Conservation (phyloP, 2,113 vertebrate genomes). For the Semnopithecus entellus region DNA sequence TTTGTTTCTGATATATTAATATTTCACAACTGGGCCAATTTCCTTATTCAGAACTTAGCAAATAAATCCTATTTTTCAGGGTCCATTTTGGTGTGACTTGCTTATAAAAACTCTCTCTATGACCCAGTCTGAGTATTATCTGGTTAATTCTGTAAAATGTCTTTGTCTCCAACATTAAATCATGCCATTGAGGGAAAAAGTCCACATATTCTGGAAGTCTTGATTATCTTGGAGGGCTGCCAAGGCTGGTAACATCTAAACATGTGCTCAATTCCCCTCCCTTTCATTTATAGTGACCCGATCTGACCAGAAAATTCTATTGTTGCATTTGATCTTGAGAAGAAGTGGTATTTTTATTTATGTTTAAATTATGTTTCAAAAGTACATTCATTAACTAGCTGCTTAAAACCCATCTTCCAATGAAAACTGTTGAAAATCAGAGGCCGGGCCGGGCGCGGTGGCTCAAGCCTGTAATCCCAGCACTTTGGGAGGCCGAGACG, state of each 20-base stretch:
- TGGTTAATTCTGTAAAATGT: conserved; percentile 25
- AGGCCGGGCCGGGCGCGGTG: no score
- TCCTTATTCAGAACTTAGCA: background rate
- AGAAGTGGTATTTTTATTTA: background rate
- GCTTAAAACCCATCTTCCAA: background rate
- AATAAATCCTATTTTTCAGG: background rate
- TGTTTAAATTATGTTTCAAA: background rate
- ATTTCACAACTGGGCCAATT: background rate
- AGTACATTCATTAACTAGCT: background rate
- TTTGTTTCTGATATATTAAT: background rate
- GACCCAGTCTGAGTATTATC: background rate
- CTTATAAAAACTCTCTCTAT: background rate
- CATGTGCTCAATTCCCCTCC: accelerated
- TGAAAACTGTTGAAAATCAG: background rate
- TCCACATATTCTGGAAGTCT: background rate
- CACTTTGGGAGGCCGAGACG: no score
- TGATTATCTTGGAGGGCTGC: background rate
- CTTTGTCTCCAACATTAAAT: background rate
- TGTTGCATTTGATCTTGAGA: background rate
- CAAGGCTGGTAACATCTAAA: background rate
- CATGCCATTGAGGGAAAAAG: background rate
- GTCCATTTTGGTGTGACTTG: background rate
- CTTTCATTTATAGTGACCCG: background rate
- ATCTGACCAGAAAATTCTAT: background rate
- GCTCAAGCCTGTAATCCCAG: no score